phyloP scores from a whole-genome alignment of 1,140 invertebrate species.

The Eupeodes corollae region DNA sequence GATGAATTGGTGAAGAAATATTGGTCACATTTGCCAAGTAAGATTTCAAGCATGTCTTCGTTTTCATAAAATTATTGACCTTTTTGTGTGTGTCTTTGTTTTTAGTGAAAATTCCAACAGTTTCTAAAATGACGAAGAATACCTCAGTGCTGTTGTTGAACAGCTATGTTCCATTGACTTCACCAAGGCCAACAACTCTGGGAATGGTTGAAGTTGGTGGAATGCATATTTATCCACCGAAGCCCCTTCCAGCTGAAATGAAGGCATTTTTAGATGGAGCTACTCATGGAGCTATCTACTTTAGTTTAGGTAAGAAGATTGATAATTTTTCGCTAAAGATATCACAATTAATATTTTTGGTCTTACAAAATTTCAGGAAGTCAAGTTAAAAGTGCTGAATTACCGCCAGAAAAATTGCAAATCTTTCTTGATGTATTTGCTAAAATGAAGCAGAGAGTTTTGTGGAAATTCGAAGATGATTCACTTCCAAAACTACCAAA shows the following conservation, averaged over 20 bases:
- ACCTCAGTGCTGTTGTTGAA: conserved; percentile 39
- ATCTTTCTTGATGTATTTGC: conserved; percentile 38
- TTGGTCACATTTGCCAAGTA: conserved; percentile 9
- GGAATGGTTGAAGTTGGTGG: conserved; percentile 37
- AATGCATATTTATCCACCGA: conserved; percentile 26
- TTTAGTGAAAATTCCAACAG: conserved; percentile 11
- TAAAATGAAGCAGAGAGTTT: conserved; percentile 39
- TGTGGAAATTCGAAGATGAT: conserved; percentile 47
- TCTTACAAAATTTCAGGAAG: conserved; percentile 1
- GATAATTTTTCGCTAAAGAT: no score
- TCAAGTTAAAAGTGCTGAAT: conserved; percentile 14
- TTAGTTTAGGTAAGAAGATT: conserved; percentile 37
- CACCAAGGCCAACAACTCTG: conserved; percentile 32
- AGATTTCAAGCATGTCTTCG: background rate
- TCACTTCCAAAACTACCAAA: conserved; percentile 33
- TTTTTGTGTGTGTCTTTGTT: no score
- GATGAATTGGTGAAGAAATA: conserved; percentile 16
- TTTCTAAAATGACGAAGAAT: conserved; percentile 36
- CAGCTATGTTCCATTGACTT: conserved; percentile 32
- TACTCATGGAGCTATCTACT: conserved; percentile 40
- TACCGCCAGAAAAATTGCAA: conserved; percentile 32
- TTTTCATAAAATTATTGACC: background rate
- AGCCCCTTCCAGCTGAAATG: conserved; percentile 19
- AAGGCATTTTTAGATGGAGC: conserved; percentile 22
- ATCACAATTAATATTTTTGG: no score